Base-by-base conservation (phyloP, 1,140 invertebrate species). In the Uloborus diversus region DNA sequence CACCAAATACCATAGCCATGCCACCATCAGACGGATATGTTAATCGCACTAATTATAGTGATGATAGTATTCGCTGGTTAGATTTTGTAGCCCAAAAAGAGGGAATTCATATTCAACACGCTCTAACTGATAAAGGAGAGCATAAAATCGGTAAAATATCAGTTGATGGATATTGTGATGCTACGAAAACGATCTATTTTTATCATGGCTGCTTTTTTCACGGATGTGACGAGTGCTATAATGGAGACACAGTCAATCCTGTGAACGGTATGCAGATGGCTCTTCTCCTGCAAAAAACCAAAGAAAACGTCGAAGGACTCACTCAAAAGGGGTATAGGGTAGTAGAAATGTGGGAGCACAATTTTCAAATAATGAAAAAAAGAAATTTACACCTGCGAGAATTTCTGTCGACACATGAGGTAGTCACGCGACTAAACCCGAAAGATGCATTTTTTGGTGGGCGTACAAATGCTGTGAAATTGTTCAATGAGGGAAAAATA, bases 121-220 rank as follows among this genome's bases (percentile, higher is more conserved):
- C 64, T n/a, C 37, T 42, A 1, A 66, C 23, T 47, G 37, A 25
- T 2, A 47, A 4, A 9, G 37, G 35, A 11, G 37, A 66, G 20
- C 5, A 23, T 27, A 42, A 47, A n/a, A 47, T 66, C 2, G 64
- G 9, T 25, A 37, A 37, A 47, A 23, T 47, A 14, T 66, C 37
- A 4, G 64, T 47, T 14, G 64, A 66, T 23, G 64, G 64, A 28
- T 66, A 47, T 47, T 66, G 37, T 23, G 20, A n/a, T 3, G 20
- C 3, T 28, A 47, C 33, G 11, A 66, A 66, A 4, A 66, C 37
- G n/a, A 17, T 28, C 14, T 28, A 11, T 17, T 28, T n/a, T 62
- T 62, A 33, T 33, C n/a, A 62, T 13, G 17, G 64, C 27, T 66
- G 64, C 49, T 9, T 66, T 23, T 66, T 47, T 28, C 64, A 66